phyloP scores from a whole-genome alignment of 2,797 vertebrate genomes.

The Chloroceryle amazona region DNA sequence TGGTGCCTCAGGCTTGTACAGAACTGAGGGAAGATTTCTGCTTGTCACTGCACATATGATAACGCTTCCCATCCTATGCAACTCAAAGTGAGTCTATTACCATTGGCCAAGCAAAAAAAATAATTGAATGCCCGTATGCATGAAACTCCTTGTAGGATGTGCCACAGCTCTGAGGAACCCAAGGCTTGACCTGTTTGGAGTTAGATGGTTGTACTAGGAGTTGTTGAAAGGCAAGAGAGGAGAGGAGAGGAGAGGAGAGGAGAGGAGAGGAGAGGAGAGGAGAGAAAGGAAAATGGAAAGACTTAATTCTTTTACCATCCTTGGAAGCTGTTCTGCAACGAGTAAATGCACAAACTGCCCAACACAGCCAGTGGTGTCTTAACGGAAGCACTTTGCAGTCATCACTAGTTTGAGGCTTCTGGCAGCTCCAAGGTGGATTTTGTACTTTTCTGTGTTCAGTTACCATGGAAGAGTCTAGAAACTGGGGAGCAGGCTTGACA shows the following conservation, averaged over 20 bases:
- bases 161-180: background rate
- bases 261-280: too few relatives aligned
- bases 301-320: background rate
- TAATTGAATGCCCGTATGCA: background rate
- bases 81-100: background rate
- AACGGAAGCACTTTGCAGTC: background rate
- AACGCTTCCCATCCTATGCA: background rate
- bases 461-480: conserved; percentile 15
- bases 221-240: background rate
- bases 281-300: background rate
- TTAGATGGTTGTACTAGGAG: background rate
- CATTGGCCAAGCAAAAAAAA: background rate
- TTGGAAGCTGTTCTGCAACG: background rate
- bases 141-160: background rate
- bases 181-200: background rate
- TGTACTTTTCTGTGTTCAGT: background rate
- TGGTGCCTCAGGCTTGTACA: background rate
- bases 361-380: background rate
- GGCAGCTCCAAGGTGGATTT: background rate
- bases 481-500: background rate
- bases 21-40: background rate
- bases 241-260: background rate
- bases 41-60: background rate
- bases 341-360: background rate
- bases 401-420: background rate